These are phyloP conservation scores for Cranoglanis bouderius DNA, from an alignment of 2,113 vertebrate species.

Conservation along the genomic window DNA sequence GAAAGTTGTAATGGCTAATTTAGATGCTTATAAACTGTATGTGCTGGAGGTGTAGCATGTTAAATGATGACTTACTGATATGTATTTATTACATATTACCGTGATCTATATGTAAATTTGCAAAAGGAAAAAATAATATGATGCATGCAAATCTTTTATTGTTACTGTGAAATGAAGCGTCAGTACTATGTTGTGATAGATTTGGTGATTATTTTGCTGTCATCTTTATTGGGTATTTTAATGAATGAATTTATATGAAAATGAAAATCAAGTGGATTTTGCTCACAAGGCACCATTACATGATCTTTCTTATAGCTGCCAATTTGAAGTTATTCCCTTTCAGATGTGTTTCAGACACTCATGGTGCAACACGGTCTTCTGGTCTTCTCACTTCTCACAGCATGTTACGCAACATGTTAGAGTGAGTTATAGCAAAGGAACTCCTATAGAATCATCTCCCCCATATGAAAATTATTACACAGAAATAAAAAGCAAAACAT, in stretches of 20 bases:
- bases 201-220: not conserved
- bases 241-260: not conserved
- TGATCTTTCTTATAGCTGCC: not conserved
- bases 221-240: not conserved
- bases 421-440: not conserved
- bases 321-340: not conserved
- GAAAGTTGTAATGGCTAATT: not conserved
- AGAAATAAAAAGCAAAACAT: not conserved
- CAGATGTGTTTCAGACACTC: not conserved
- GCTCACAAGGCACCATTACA: not conserved
- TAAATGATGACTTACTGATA: not conserved
- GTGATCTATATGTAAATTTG: not conserved
- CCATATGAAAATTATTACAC: not conserved
- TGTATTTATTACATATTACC: not conserved
- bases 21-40: not conserved
- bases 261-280: not conserved
- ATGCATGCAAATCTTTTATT: not conserved
- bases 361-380: not conserved
- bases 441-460: not conserved
- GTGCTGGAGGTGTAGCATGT: not conserved
- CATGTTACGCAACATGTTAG: not conserved
- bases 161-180: not conserved
- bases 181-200: not conserved
- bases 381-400: not conserved
- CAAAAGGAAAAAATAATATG: not conserved